Conservation (phyloP, 37 sponge, comb jelly and placozoan genomes). For the Chondrilla cf. caribensis region DNA sequence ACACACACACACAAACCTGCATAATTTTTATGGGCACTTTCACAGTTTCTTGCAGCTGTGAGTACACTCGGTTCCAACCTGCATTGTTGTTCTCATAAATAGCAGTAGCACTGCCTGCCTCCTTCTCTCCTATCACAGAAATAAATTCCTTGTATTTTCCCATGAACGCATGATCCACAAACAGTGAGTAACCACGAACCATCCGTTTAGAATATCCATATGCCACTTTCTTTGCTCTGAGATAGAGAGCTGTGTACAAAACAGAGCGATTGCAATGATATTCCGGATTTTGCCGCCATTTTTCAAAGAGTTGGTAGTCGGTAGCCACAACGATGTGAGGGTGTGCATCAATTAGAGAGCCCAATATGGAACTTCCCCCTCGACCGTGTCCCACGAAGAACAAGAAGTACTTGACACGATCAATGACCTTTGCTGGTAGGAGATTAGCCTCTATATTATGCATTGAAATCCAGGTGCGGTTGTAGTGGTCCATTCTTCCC, state of each 20-base stretch:
- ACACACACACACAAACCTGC: conserved; percentile 12
- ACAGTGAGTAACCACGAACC: background rate
- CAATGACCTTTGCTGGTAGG: background rate
- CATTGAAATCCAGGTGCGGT: conserved; percentile 1
- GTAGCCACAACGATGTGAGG: conserved; percentile 24
- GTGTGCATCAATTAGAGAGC: conserved; percentile 14
- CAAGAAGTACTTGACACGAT: background rate
- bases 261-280: conserved; percentile 7
- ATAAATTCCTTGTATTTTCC: conserved; percentile 4
- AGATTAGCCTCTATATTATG: background rate
- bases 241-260: conserved; percentile 7
- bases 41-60: background rate
- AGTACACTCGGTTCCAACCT: background rate
- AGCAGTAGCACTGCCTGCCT: conserved; percentile 10
- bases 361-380: conserved; percentile 18
- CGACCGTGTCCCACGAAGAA: conserved; percentile 18
- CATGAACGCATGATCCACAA: background rate
- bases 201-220: background rate
- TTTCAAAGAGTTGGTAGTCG: conserved; percentile 1
- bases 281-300: conserved; percentile 3
- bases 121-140: conserved; percentile 20
- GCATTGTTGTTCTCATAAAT: background rate
- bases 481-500: background rate
- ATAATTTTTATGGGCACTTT: background rate
- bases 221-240: background rate